Evolutionary conservation across 2,113 vertebrate genomes (phyloP).

Genomic region (Kryptolebias marmoratus): DNA sequence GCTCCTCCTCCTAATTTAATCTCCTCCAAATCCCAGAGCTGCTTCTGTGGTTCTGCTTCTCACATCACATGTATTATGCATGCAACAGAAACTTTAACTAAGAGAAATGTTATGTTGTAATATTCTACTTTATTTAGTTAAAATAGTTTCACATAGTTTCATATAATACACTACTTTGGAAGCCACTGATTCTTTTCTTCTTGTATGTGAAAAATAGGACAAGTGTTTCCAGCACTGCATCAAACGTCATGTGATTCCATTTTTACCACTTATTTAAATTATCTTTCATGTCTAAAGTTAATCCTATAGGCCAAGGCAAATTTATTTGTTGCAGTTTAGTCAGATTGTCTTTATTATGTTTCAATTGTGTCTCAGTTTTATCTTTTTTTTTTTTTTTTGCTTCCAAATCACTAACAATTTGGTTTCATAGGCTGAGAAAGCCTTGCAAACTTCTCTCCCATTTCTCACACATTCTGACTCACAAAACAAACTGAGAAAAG

Average conservation of each 20-base stretch:
- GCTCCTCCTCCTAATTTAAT: constrained; percentile 10
- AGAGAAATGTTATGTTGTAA: neutral
- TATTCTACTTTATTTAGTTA: too few species aligned
- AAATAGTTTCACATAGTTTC: neutral
- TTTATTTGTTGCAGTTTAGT: too few species aligned
- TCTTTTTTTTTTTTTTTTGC: too few species aligned
- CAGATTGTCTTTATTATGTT: too few species aligned
- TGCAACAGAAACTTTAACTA: neutral
- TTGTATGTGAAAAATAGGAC: neutral
- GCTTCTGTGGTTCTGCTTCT: neutral
- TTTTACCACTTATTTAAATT: neutral
- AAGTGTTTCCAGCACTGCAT: neutral
- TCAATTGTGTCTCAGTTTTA: too few species aligned
- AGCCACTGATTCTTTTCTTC: neutral
- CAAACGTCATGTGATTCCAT: neutral
- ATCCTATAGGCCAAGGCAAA: neutral
- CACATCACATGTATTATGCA: neutral
- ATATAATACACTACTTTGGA: neutral
- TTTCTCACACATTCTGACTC: too few species aligned
- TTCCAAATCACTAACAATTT: too few species aligned
- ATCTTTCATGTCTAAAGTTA: neutral
- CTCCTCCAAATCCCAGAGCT: neutral
- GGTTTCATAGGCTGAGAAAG: too few species aligned
- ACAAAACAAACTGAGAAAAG: too few species aligned
- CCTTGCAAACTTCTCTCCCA: too few species aligned